Conservation (phyloP, 2,797 vertebrate genomes). For the Phaenicophaeus curvirostris region DNA sequence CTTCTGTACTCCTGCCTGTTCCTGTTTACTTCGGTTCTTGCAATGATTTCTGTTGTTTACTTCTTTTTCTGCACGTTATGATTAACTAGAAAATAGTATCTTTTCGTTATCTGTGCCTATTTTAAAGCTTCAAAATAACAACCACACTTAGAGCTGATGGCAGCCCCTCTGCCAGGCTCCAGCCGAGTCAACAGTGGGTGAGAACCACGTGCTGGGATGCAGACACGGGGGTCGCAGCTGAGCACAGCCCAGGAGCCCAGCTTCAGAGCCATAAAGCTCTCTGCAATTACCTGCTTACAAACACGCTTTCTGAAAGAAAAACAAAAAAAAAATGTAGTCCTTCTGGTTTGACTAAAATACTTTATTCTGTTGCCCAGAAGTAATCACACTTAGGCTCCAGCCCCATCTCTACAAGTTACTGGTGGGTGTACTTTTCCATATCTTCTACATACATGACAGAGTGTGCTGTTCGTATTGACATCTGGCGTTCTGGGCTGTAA, state of each 20-base stretch:
- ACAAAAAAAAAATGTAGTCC: background rate
- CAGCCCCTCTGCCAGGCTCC: background rate
- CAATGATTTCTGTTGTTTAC: background rate
- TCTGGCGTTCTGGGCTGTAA: background rate
- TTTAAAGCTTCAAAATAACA: constrained; percentile 1
- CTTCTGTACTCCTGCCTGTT: background rate
- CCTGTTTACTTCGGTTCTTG: background rate
- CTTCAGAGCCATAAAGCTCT: background rate
- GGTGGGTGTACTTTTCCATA: background rate
- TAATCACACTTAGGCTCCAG: background rate
- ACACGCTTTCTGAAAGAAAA: background rate
- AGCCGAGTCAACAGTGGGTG: rapidly evolving
- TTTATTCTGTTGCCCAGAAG: background rate
- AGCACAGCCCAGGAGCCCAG: background rate
- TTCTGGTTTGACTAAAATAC: background rate
- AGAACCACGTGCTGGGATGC: rapidly evolving
- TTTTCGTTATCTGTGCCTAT: background rate
- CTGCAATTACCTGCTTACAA: background rate
- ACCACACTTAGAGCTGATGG: background rate
- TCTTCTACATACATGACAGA: background rate
- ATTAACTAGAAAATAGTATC: background rate
- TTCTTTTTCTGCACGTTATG: background rate
- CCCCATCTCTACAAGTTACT: background rate
- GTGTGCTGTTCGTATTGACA: background rate
- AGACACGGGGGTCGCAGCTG: background rate